Conservation (phyloP, 2,797 vertebrate species). For the Scleropages formosus region DNA sequence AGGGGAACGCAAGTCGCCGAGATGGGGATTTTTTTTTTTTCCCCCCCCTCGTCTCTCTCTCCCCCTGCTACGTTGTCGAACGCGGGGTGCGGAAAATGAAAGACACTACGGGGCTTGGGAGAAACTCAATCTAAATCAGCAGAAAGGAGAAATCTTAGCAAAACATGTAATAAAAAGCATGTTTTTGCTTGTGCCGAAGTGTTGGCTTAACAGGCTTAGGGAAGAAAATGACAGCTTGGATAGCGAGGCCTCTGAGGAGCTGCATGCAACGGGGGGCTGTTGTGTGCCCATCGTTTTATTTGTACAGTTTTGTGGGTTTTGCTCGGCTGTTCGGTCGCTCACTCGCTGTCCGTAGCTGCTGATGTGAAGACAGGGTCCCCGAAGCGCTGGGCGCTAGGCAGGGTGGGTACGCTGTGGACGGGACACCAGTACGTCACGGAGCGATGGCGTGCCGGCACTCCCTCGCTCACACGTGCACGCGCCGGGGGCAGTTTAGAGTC, state of each 20-base stretch:
- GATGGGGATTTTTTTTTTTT: conserved; percentile 12
- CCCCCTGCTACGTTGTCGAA: neutral
- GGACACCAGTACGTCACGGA: too few relatives aligned
- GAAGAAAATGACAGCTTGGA: neutral
- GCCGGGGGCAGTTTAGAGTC: too few relatives aligned
- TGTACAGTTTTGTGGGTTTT: too few relatives aligned
- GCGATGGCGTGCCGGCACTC: too few relatives aligned
- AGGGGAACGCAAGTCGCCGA: conserved; percentile 11
- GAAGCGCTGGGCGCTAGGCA: too few relatives aligned
- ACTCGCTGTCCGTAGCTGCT: too few relatives aligned
- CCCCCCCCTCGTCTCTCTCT: neutral
- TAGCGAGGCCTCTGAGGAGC: neutral
- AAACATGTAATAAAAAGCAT: conserved; percentile 20
- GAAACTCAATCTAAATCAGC: conserved; percentile 43
- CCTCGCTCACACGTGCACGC: too few relatives aligned
- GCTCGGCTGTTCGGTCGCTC: too few relatives aligned
- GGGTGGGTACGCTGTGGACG: too few relatives aligned
- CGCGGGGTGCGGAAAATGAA: conserved; percentile 42
- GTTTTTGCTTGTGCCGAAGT: conserved; percentile 10
- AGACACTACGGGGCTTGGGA: conserved; percentile 37
- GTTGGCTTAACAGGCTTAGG: conserved; percentile 19
- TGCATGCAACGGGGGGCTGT: too few relatives aligned
- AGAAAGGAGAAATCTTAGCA: conserved; percentile 33
- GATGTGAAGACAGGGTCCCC: too few relatives aligned
- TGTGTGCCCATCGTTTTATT: too few relatives aligned